Evolutionary conservation across 2,888 invertebrate species (phyloP).

Genomic region (Escarpia spicata): DNA sequence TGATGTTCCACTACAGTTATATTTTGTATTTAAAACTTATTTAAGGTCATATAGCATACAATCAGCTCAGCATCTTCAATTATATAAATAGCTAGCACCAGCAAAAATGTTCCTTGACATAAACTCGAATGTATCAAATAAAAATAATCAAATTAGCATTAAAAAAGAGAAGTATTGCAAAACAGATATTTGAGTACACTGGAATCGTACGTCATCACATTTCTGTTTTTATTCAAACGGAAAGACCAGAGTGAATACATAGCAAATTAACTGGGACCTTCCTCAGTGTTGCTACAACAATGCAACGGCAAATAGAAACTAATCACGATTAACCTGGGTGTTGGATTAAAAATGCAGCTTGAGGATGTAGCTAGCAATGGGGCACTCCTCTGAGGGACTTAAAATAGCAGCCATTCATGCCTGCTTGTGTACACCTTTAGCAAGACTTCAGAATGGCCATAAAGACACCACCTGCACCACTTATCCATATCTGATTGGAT

Average conservation of each 20-base stretch:
- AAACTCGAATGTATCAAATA: too few species aligned
- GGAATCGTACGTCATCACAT: background rate
- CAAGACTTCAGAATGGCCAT: background rate
- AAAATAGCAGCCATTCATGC: background rate
- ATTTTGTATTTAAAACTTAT: too few species aligned
- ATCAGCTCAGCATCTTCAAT: background rate
- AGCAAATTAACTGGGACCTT: background rate
- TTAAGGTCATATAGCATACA: background rate
- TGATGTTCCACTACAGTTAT: too few species aligned
- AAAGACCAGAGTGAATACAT: background rate
- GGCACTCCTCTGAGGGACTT: background rate
- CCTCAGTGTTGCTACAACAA: background rate
- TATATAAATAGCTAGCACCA: background rate
- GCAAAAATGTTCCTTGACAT: too few species aligned
- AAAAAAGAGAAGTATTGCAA: background rate
- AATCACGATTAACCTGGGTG: background rate
- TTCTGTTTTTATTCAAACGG: background rate
- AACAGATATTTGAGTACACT: background rate
- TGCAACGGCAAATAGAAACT: background rate
- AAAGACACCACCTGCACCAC: background rate
- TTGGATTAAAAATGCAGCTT: background rate
- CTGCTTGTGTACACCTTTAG: background rate
- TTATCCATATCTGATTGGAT: slow-evolving; percentile 2
- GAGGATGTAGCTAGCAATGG: background rate
- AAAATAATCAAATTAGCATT: background rate